Conservation (phyloP, 2,113 vertebrate genomes). For the Felis catus region F.catus_Fca126_mat1.0 CM031423.1:5962501-5963000, state of each 20-base stretch:
- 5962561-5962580: neutral
- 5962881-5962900: fast-evolving
- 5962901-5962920: neutral
- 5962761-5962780: too few relatives aligned
- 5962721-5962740: too few relatives aligned
- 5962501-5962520: fast-evolving
- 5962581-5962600: neutral
- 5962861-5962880: neutral
- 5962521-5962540: neutral
- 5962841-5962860: neutral
- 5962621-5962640: neutral
- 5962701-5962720: neutral
- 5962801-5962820: too few relatives aligned
- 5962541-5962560: too few relatives aligned
- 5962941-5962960: too few relatives aligned
- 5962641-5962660: neutral
- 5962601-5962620: neutral
- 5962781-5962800: neutral
- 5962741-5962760: neutral
- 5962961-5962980: neutral
- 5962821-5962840: neutral
- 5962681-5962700: neutral
- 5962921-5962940: neutral
- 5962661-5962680: neutral
- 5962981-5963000: neutral